Evolutionary conservation across 1,140 invertebrate species (phyloP).

Genomic region (Apis laboriosa): DNA sequence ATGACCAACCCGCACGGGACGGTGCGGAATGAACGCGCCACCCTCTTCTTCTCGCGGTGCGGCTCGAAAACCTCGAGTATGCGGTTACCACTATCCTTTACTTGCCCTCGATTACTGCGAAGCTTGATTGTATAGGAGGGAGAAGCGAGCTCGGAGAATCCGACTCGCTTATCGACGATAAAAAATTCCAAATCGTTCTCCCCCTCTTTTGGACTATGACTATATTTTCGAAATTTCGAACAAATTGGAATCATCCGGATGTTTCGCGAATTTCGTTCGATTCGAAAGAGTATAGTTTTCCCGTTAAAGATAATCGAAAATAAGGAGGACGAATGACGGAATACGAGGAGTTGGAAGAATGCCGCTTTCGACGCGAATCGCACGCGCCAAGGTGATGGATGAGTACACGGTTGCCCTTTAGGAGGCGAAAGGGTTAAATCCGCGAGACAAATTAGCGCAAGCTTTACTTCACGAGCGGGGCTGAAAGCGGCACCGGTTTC

Average conservation of each 20-base stretch:
- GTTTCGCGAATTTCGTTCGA: too few relatives aligned
- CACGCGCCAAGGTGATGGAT: background rate
- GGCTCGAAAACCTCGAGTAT: slow-evolving; percentile 63
- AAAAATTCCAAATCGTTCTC: too few relatives aligned
- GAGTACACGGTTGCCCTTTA: background rate
- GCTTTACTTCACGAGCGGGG: background rate
- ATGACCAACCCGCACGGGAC: slow-evolving; percentile 66
- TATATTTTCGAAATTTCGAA: too few relatives aligned
- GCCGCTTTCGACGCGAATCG: too few relatives aligned
- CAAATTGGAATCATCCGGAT: too few relatives aligned
- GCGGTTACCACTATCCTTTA: slow-evolving; percentile 68
- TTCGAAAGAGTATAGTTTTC: too few relatives aligned
- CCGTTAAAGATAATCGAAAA: too few relatives aligned
- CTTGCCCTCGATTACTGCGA: slow-evolving; percentile 65
- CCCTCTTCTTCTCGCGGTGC: slow-evolving; percentile 32
- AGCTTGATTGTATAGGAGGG: slow-evolving; percentile 64
- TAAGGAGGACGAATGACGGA: too few relatives aligned
- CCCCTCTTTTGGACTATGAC: too few relatives aligned
- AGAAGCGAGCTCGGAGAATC: slow-evolving; percentile 44
- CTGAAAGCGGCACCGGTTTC: background rate
- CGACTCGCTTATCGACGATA: too few relatives aligned
- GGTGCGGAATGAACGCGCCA: slow-evolving; percentile 58
- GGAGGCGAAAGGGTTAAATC: background rate
- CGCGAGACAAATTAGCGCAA: slow-evolving; percentile 1
- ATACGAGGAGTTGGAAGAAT: too few relatives aligned